Conservation (phyloP, 2,113 vertebrate species). For the Chiloscyllium plagiosum region DNA sequence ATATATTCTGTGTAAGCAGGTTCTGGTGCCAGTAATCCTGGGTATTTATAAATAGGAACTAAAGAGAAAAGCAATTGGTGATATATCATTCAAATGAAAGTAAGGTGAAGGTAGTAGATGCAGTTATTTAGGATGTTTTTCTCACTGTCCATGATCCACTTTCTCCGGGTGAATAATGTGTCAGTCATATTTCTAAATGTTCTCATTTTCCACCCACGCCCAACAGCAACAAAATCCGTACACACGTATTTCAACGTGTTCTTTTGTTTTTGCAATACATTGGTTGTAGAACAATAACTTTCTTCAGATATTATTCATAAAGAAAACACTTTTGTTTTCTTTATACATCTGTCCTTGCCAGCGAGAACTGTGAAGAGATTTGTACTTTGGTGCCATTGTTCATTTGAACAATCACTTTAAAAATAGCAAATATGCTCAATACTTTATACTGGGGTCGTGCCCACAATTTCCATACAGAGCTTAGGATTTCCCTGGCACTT, state of each 20-base stretch:
- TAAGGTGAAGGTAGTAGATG: neutral
- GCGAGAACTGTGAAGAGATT: neutral
- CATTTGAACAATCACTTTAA: constrained; percentile 11
- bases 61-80: neutral
- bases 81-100: neutral
- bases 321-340: neutral
- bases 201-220: neutral
- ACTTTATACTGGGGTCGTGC: neutral
- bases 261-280: neutral
- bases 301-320: neutral
- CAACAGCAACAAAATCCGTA: neutral
- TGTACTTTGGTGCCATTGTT: neutral
- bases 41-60: neutral
- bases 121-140: neutral
- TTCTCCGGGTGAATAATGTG: neutral
- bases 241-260: neutral
- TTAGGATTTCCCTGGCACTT: neutral
- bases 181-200: neutral
- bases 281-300: neutral
- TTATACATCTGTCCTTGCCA: neutral
- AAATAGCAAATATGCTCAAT: neutral
- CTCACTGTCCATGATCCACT: neutral
- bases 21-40: neutral
- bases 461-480: neutral
- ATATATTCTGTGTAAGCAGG: neutral